These are phyloP conservation scores for Lepus townsendii DNA, from an alignment of 2,797 vertebrate genomes.

Conservation along the genomic window DNA sequence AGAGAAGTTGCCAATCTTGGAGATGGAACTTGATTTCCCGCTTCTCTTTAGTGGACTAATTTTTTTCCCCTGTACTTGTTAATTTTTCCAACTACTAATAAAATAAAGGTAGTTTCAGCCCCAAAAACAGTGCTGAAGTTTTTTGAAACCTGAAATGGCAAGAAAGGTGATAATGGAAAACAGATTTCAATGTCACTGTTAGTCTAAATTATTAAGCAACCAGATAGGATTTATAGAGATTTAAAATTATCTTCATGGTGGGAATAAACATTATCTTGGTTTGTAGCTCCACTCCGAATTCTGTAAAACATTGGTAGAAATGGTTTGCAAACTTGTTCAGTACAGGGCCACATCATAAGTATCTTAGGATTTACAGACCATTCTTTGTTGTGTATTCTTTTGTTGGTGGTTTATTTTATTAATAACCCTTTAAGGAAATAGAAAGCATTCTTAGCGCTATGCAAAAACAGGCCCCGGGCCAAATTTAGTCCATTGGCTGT, in stretches of 20 bases:
- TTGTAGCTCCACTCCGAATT: slow-evolving; percentile 66
- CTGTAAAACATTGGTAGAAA: slow-evolving; percentile 59
- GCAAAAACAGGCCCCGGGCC: not conserved
- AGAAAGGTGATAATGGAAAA: not conserved
- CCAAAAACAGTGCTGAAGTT: not conserved
- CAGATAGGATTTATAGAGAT: not conserved
- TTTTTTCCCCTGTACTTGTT: not conserved
- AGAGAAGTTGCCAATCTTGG: no score
- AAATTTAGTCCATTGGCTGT: not conserved
- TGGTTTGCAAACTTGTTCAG: slow-evolving; percentile 54
- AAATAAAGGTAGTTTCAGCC: not conserved
- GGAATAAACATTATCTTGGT: slow-evolving; percentile 68
- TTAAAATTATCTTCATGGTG: slow-evolving; percentile 39
- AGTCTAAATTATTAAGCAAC: not conserved
- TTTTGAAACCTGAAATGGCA: not conserved
- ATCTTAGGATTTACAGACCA: slow-evolving; percentile 48
- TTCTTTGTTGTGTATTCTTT: slow-evolving; percentile 35
- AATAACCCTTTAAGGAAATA: slow-evolving; percentile 41
- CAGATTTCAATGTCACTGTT: not conserved
- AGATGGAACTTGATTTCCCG: no score
- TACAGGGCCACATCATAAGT: slow-evolving; percentile 42
- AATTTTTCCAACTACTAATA: no score
- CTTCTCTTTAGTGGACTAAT: no score
- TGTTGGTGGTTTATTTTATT: not conserved
- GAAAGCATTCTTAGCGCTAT: slow-evolving; percentile 52